A percentile compares a stretch with the other conserved stretches of the same genome.
These are phyloP conservation scores for Platycercus adscitus DNA, from an alignment of 2,113 vertebrate genomes.

Conservation along the genomic window DNA sequence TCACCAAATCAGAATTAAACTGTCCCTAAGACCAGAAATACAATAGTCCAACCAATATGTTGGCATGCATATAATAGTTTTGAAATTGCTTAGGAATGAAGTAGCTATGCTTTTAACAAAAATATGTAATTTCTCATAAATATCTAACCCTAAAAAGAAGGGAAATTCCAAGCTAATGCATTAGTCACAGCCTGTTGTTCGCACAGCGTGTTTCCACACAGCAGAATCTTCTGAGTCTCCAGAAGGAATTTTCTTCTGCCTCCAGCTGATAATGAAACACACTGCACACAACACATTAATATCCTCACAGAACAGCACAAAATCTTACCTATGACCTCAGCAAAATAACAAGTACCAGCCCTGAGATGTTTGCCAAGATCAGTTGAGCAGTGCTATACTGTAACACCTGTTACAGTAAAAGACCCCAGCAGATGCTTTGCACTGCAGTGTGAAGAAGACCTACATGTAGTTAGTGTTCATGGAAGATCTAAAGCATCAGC, in stretches of 20 bases:
- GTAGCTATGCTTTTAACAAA: neutral
- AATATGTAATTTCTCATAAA: neutral
- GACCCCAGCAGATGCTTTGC: neutral
- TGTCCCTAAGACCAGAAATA: neutral
- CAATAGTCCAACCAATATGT: neutral
- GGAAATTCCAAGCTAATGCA: neutral
- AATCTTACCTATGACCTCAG: neutral
- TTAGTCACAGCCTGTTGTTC: constrained; percentile 40
- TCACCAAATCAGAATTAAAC: neutral
- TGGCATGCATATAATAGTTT: neutral
- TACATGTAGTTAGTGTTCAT: neutral
- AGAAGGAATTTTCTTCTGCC: constrained; percentile 26
- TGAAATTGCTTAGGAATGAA: neutral
- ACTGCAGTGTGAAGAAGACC: neutral
- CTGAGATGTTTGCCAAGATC: neutral
- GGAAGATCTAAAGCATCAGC: neutral
- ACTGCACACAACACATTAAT: neutral
- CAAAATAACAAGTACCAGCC: constrained; percentile 23
- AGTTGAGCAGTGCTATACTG: neutral
- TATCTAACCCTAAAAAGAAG: neutral
- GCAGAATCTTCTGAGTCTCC: neutral
- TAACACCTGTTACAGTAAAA: neutral
- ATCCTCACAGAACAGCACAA: neutral
- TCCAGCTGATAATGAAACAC: constrained; percentile 53
- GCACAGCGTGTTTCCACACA: constrained; percentile 20